phyloP scores from a whole-genome alignment of 2,888 invertebrate genomes.

The Caenorhabditis sp. region DNA sequence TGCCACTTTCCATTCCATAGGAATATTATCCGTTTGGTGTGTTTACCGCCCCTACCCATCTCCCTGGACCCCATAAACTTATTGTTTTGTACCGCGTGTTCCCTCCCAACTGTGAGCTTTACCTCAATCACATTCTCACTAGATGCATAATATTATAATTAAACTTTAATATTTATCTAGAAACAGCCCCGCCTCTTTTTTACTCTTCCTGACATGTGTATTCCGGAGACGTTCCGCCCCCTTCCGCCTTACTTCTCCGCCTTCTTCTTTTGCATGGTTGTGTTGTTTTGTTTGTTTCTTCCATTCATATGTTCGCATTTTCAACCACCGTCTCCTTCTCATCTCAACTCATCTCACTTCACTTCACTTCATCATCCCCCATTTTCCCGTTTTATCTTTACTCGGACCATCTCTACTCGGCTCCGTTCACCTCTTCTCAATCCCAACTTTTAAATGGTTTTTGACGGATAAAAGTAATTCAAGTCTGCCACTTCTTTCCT shows the following conservation, averaged over 20 bases:
- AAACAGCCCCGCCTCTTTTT: slow-evolving; percentile 16
- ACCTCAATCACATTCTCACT: slow-evolving; percentile 2
- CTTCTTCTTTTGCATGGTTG: slow-evolving; percentile 38
- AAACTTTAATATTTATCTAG: neutral
- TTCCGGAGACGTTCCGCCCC: slow-evolving; percentile 25
- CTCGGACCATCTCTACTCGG: neutral
- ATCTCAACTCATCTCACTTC: slow-evolving; percentile 11
- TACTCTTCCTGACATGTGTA: slow-evolving; percentile 10
- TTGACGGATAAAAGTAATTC: slow-evolving; percentile 48
- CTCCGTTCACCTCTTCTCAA: neutral
- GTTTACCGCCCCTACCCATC: neutral
- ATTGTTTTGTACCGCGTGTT: slow-evolving; percentile 32
- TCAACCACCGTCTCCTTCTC: neutral
- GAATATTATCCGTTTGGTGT: slow-evolving; percentile 16
- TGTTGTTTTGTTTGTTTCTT: slow-evolving; percentile 15
- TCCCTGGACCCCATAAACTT: neutral
- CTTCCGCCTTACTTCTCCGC: slow-evolving; percentile 14
- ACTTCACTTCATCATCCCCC: neutral
- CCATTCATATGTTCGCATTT: slow-evolving; percentile 16
- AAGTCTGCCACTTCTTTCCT: slow-evolving; percentile 1
- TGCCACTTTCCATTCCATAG: neutral
- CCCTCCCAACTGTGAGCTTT: slow-evolving; percentile 38
- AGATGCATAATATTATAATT: neutral
- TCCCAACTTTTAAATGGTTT: slow-evolving; percentile 15
- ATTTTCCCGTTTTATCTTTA: neutral